Evolutionary conservation across 2,888 invertebrate genomes (phyloP).

Genomic region (Pseudococcus viburni): DNA sequence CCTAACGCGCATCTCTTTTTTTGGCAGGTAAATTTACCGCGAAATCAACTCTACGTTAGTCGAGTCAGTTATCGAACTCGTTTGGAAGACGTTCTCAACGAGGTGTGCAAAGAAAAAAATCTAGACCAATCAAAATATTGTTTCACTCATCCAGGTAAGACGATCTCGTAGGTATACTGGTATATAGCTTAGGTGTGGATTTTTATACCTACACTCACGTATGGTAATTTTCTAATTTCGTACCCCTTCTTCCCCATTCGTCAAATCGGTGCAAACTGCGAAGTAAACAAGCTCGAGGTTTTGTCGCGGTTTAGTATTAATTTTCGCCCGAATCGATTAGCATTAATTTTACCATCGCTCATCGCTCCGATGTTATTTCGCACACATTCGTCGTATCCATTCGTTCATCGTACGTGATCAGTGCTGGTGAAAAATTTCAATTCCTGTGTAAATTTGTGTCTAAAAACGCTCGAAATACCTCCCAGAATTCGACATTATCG

Average conservation of each 20-base stretch:
- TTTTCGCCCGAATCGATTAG: background rate
- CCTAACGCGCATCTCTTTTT: slow-evolving; percentile 42
- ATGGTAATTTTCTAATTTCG: background rate
- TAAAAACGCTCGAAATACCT: background rate
- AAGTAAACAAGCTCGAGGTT: slow-evolving; percentile 15
- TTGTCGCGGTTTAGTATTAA: background rate
- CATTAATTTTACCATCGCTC: background rate
- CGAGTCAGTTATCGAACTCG: slow-evolving; percentile 81
- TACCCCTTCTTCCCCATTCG: background rate
- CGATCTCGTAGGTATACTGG: background rate
- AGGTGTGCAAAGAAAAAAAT: slow-evolving; percentile 84
- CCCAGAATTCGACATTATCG: background rate
- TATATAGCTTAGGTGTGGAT: background rate
- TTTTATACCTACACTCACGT: background rate
- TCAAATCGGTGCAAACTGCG: background rate
- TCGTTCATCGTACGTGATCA: background rate
- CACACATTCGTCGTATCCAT: background rate
- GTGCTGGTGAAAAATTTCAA: background rate
- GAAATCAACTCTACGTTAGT: slow-evolving; percentile 84
- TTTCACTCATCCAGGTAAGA: slow-evolving; percentile 82
- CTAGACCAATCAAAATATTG: slow-evolving; percentile 82
- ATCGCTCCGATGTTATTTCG: background rate
- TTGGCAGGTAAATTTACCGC: slow-evolving; percentile 80
- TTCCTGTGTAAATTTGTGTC: too few species aligned
- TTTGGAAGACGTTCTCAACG: slow-evolving; percentile 79